Evolutionary conservation across 2,888 invertebrate species (phyloP), one percentile per base, ranked within the genome.

Genomic region (Pachydiplax longipennis): DNA sequence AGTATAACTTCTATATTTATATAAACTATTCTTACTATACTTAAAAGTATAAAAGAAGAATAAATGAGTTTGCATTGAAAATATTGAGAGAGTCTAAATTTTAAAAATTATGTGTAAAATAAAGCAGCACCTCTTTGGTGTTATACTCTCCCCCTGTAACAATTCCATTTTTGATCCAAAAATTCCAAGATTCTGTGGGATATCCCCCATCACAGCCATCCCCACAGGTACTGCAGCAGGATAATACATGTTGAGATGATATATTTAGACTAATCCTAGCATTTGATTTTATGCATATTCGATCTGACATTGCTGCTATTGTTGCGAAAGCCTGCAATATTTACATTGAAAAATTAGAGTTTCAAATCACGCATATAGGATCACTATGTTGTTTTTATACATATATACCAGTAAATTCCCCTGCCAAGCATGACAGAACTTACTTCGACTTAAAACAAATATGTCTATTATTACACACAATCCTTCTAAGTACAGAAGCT

Each of bases 251-350:
- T 93, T 98, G 97, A 31, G 98, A 96, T 1, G 98, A 98, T 92
- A 98, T 96, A 92, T 97, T 96, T 93, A 97, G 96, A 93, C 97
- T 95, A 22, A 95, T 93, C 25, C 95, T 95, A 31, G 96, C 98
- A 82, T 96, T 95, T 0, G 97, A 97, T 93, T 96, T 96, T 92
- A 98, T 98, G 94, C 98, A 98, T 48, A 96, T 95, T 90, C 98
- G 95, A 94, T 98, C 98, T 8, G 98, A 97, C 97, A 98, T 98
- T 2, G 98, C 97, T 94, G 98, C 98, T 0, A 97, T 98, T 15
- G 98, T 98, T 48, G 97, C 98, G 93, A 98, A 98, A 3, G 98
- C 98, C 96, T 96, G 92, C 44, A 81, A 91, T 37, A 37, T 37
- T 37, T 37, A 37, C 37, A 81, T 3, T 53, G 18, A 53, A 48